Conservation (phyloP, 1,140 invertebrate genomes). For the Ceratina japonica region DNA sequence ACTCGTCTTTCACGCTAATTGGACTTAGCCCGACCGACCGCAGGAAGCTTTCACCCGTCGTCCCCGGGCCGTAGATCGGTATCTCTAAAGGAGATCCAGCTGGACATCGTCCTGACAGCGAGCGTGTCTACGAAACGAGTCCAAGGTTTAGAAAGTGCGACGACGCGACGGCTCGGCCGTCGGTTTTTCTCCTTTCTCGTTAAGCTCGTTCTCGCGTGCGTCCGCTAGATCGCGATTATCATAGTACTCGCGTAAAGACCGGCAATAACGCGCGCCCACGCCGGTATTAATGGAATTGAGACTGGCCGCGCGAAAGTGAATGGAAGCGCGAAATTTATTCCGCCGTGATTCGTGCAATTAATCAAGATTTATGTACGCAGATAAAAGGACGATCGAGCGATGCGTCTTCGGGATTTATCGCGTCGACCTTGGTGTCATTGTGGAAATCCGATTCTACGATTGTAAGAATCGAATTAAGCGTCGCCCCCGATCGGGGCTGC, state of each 20-base stretch:
- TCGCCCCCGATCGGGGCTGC: too few relatives aligned
- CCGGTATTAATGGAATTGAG: constrained; percentile 37
- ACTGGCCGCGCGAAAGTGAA: constrained; percentile 11
- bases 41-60: background rate
- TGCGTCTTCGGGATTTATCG: too few relatives aligned
- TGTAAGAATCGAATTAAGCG: too few relatives aligned
- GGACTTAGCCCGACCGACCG: too few relatives aligned
- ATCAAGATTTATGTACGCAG: too few relatives aligned
- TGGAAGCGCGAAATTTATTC: background rate
- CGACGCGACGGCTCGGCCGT: constrained; percentile 25
- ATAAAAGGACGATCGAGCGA: too few relatives aligned
- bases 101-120: background rate
- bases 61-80: background rate
- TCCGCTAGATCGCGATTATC: constrained; percentile 39
- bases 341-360: too few relatives aligned
- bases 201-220: constrained; percentile 16
- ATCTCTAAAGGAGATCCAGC: background rate
- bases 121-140: constrained; percentile 35
- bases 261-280: background rate
- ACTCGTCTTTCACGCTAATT: too few relatives aligned
- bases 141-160: constrained; percentile 60
- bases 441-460: too few relatives aligned
- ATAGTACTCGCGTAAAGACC: background rate
- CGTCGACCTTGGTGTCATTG: too few relatives aligned
- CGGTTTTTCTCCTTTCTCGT: constrained; percentile 28